Base-by-base conservation (phyloP, 64 coral and sea anemone genomes). In the Acropora tenuis region DNA sequence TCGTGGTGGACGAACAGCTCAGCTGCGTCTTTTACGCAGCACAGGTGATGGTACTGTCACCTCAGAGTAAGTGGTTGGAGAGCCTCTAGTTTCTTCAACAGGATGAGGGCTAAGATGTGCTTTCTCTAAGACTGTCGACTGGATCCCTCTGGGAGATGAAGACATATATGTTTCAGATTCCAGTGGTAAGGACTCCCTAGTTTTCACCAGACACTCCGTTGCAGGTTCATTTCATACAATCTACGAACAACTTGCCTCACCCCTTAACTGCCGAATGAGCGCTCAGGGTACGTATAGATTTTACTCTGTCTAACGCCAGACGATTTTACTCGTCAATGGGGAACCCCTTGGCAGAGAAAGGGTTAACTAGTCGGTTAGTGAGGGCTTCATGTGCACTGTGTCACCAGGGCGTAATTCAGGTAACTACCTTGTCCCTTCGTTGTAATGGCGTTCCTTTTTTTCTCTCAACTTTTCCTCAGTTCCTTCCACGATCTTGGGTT, bases 131-230 rank as follows among this genome's bases (percentile, higher is more conserved):
- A n/a, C 48, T 79, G 48, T 11, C n/a, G 77, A 8, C 49, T 79
- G 30, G 30, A 30, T 30, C 30, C 30, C 30, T 30, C 30, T 30
- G 30, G 30, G 30, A 30, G 30, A 30, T 47, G 17, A 55, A 8
- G 48, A 18, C 30, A 10, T 3, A 4, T 15, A 53, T 30, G 55
- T 79, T 47, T 79, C 16, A 53, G 77, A 5, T 30, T 53, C 18
- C 9, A n/a, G 77, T 79, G 47, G 48, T 52, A 3, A 16, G 19
- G 77, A 19, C 53, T 79, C 77, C 47, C 53, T 79, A 17, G 18
- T 6, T 79, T 79, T 79, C 77, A 50, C 15, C 77, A 79, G 6
- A 79, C 15, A 5, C 15, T 79, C 19, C 77, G 47, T 79, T 52
- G 77, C 16, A 79, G 15, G 49, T 79, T 48, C 18, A 79, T 4